phyloP scores from a whole-genome alignment of 2,888 invertebrate species.

The Thera obeliscata region DNA sequence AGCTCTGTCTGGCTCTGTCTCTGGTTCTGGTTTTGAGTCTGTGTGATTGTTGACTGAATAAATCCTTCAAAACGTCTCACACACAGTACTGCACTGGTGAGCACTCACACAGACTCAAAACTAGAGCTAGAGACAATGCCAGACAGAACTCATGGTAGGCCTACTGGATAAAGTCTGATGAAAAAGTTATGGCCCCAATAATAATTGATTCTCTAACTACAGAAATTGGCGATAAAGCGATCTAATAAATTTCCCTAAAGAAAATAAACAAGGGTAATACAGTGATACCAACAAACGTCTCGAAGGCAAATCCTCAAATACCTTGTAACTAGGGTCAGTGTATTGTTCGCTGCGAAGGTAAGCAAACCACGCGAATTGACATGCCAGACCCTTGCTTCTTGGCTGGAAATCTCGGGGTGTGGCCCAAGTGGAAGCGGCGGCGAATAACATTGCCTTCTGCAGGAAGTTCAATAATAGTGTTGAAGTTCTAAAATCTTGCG shows the following conservation, averaged over 20 bases:
- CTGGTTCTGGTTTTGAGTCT: too few species aligned
- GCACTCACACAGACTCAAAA: too few species aligned
- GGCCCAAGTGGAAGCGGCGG: slow-evolving; percentile 40
- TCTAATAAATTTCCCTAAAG: slow-evolving; percentile 1
- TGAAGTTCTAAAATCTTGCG: too few species aligned
- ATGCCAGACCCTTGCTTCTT: slow-evolving; percentile 66
- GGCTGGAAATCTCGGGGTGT: slow-evolving; percentile 53
- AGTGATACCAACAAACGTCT: slow-evolving; percentile 7
- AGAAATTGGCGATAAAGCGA: neutral
- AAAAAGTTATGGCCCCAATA: too few species aligned
- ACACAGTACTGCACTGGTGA: too few species aligned
- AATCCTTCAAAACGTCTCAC: too few species aligned
- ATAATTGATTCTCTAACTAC: neutral
- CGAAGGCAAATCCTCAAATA: slow-evolving; percentile 34
- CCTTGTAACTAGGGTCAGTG: slow-evolving; percentile 39
- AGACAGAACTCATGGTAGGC: too few species aligned
- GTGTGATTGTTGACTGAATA: too few species aligned
- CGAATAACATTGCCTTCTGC: neutral
- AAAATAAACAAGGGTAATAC: slow-evolving; percentile 12
- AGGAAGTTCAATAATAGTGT: neutral
- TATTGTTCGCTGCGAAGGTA: slow-evolving; percentile 41
- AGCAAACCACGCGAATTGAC: slow-evolving; percentile 65
- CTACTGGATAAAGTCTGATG: too few species aligned
- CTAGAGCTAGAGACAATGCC: too few species aligned
- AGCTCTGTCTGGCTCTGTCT: too few species aligned